Evolutionary conservation across 2,113 vertebrate species (phyloP), one percentile per base, ranked within the genome.

Genomic region (Miniopterus natalensis): DNA sequence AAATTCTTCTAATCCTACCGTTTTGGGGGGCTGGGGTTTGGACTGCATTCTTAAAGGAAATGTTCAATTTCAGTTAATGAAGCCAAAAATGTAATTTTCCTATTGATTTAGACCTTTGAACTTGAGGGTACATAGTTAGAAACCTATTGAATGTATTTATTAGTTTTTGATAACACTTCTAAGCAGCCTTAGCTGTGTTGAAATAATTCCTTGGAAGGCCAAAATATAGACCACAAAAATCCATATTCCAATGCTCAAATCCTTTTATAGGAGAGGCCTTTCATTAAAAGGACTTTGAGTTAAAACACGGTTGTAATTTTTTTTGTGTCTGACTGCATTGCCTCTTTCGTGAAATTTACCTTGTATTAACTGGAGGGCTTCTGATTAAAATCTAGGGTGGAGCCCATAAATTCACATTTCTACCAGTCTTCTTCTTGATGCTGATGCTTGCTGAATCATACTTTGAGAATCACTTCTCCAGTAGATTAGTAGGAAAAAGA

Each of bases 41-140:
- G 78, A 40, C 51, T 81, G 23, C 15, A 71, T 73, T 92, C 17
- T 65, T 70, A 84, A 59, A 53, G 8, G 15, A 93, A 81, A 78
- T 83, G 57, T 45, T 94, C 47, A 51, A 55, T 94, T 94, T 88
- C 45, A 96, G 8, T 73, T 88, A 85, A 78, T 51, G 4, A 91
- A 93, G 93, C 25, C 63, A 90, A 90, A 91, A 70, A 23, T 29
- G 2, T 21, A 25, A 57, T 83, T 47, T 40, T 12, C 21, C 45
- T 31, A 51, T 59, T 42, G 15, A 31, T 42, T 88, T 87, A 84
- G 71, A 92, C 11, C 27, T 92, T 81, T 73, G 36, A 92, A 88
- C 29, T 86, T 55, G 21, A 90, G 20, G 65, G 68, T 79, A 86
- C 75, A 42, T 83, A 53, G 8, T 29, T 75, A 90, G 84, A 85